A percentile compares a stretch with the other conserved stretches of the same genome.
Conservation (phyloP, 2,113 vertebrate species). For the Micronisus gabar region DNA sequence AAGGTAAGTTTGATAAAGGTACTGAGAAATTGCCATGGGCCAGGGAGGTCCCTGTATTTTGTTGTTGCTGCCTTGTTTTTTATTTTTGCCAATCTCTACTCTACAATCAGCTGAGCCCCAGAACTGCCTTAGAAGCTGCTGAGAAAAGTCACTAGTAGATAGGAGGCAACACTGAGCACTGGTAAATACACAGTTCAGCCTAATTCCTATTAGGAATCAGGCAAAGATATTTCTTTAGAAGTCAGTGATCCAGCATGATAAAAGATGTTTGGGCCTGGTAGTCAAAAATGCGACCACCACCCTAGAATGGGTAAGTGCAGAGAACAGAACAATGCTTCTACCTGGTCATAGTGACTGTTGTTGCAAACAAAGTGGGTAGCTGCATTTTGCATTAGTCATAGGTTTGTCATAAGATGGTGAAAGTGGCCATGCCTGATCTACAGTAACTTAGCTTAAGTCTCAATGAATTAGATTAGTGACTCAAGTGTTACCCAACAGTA, state of each 20-base stretch:
- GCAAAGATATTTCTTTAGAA: neutral
- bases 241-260: neutral
- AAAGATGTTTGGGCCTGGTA: neutral
- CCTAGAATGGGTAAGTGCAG: neutral
- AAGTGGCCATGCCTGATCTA: neutral
- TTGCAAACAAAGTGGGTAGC: neutral
- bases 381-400: conserved; percentile 1
- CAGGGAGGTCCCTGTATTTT: neutral
- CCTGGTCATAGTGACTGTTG: neutral
- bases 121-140: neutral
- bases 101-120: neutral
- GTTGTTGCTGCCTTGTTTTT: neutral
- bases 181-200: neutral
- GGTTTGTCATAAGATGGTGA: neutral
- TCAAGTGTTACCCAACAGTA: neutral
- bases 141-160: neutral
- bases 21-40: neutral
- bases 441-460: neutral
- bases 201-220: neutral
- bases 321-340: neutral
- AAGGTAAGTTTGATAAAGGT: neutral
- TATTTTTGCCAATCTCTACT: neutral
- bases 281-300: neutral
- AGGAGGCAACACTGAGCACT: neutral
- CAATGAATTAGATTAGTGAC: neutral